Base-by-base conservation (phyloP, 2,888 invertebrate genomes). In the Achlya flavicornis region DNA sequence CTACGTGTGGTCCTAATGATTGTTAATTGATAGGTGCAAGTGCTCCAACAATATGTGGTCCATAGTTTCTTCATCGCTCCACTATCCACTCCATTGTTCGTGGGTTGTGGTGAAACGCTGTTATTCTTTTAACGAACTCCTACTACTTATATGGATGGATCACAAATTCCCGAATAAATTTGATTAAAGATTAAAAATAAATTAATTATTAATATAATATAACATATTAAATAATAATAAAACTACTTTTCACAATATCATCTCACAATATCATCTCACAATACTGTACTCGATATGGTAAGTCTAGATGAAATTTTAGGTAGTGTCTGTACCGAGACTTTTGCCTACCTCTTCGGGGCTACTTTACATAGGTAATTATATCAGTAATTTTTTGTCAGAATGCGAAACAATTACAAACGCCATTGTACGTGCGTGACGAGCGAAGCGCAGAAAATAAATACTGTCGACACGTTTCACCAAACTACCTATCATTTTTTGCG, bases 11-110 rank as follows among this genome's bases (percentile, higher is more conserved):
- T 78, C 75, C 74, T 80, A 78, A 80, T 79, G 66, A 73, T 69
- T 72, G 73, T 75, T 85, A 87, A 86, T 86, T 85, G 79, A 82
- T 85, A 79, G 83, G 75, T 83, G 75, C 63, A 73, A 72, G 77
- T 77, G 66, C 73, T 69, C 73, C 67, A 62, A 69, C 73, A 71
- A 73, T 74, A 72, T 80, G 73, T 77, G 76, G 75, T 71, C 69
- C 74, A 72, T 70, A 76, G 76, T 89, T 88, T 81, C 87, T 77
- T 80, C 84, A 87, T 72, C 71, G 71, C 53, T 78, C 72, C 72
- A 69, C 65, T 80, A 72, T 74, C 70, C 73, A 75, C 75, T 77
- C 84, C 71, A 86, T 86, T 87, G 87, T 88, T 85, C 79, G 71
- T 74, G 3, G 8, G 71, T 67, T 68, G 76, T 85, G 81, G 73